Conservation (phyloP, 2,797 vertebrate species). For the Poeciliopsis gracilis region DNA sequence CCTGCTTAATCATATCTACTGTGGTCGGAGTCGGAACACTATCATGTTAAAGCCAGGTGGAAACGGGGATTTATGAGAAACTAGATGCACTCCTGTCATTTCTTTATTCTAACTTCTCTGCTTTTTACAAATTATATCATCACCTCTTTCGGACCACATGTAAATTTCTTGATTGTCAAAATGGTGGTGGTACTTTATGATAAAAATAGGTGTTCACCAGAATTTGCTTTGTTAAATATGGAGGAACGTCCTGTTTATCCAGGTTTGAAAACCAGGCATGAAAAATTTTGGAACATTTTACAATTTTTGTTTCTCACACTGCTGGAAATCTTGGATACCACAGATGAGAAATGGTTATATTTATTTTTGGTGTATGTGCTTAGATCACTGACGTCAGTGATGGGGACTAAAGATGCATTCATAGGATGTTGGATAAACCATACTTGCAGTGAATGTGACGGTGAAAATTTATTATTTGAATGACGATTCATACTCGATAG, state of each 20-base stretch:
- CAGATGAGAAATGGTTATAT: neutral
- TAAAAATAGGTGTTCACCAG: neutral
- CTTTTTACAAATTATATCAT: neutral
- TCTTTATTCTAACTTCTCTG: conserved; percentile 4
- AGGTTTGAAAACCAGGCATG: neutral
- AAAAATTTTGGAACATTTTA: neutral
- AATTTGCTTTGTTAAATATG: neutral
- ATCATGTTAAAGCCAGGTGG: conserved; percentile 45
- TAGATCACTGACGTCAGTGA: no score
- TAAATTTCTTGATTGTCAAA: neutral
- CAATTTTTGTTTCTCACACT: neutral
- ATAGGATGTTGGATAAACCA: no score
- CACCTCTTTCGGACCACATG: neutral
- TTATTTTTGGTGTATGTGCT: no score
- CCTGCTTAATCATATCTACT: conserved; percentile 52
- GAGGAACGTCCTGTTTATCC: neutral
- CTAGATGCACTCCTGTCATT: conserved; percentile 5
- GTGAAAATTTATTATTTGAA: no score
- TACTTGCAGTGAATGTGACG: no score
- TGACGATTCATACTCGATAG: no score
- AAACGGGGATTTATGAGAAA: conserved; percentile 38
- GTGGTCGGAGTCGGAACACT: conserved; percentile 35
- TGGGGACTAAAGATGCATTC: no score
- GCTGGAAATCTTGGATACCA: neutral
- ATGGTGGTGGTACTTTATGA: neutral